Conservation (phyloP, 2,797 vertebrate species). For the Chrosomus eos region DNA sequence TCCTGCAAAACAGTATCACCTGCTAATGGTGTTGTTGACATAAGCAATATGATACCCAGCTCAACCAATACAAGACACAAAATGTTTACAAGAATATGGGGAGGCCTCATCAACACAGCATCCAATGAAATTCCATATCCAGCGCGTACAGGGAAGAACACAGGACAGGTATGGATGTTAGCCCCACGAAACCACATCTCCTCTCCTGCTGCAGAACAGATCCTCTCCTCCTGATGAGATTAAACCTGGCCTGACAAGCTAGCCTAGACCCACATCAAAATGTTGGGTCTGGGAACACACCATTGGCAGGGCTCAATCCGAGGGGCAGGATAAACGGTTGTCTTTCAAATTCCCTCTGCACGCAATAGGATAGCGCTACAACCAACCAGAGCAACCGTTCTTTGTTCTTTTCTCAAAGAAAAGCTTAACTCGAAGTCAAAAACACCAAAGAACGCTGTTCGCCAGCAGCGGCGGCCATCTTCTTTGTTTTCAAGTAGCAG, state of each 20-base stretch:
- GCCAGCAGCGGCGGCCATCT: too few species aligned
- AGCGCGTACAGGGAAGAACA: background rate
- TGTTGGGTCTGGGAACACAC: too few species aligned
- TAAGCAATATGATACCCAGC: background rate
- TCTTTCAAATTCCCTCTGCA: too few species aligned
- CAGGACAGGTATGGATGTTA: background rate
- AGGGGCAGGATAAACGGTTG: too few species aligned
- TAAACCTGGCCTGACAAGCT: constrained; percentile 3
- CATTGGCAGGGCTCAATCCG: too few species aligned
- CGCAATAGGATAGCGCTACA: too few species aligned
- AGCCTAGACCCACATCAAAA: too few species aligned
- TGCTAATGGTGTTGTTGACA: constrained; percentile 29
- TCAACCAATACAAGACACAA: background rate
- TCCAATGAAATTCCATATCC: constrained; percentile 2
- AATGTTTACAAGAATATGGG: constrained; percentile 6
- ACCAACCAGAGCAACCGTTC: too few species aligned
- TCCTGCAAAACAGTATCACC: constrained; percentile 1
- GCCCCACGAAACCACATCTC: background rate
- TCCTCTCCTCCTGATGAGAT: constrained; percentile 40
- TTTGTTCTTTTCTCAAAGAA: too few species aligned
- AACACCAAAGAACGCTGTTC: too few species aligned
- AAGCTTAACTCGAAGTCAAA: too few species aligned
- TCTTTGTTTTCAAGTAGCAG: too few species aligned
- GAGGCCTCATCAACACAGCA: background rate
- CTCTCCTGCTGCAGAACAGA: constrained; percentile 2